These are phyloP conservation scores for Jacana jacana DNA, from an alignment of 2,113 vertebrate genomes.

Conservation along the genomic window DNA sequence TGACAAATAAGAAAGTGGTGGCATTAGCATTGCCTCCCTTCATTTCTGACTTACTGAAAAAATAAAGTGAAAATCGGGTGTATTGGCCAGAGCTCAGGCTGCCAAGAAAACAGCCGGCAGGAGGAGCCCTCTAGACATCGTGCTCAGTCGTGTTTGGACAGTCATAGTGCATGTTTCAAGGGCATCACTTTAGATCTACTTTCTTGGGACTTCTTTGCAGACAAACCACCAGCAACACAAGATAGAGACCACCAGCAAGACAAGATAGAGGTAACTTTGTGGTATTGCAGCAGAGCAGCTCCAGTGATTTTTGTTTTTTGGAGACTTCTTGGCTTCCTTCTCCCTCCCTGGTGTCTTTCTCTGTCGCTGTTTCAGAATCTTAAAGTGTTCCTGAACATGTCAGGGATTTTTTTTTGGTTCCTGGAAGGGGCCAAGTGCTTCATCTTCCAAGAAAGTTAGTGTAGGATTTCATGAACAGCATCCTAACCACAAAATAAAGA, in stretches of 20 bases:
- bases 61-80: rapidly evolving
- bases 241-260: background rate
- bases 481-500: background rate
- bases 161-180: background rate
- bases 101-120: conserved; percentile 21
- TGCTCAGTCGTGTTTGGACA: background rate
- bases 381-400: background rate
- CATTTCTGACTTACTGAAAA: background rate
- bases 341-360: background rate
- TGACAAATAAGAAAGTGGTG: background rate
- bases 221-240: background rate
- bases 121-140: conserved; percentile 48
- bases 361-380: background rate
- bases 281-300: background rate
- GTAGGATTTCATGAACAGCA: background rate
- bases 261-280: background rate
- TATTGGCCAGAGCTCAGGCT: rapidly evolving
- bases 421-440: background rate
- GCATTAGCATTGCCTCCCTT: background rate
- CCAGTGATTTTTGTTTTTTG: background rate
- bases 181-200: background rate
- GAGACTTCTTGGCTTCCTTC: background rate
- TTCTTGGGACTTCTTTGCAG: background rate
- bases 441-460: background rate
- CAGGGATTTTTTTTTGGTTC: background rate